Conservation (phyloP, 1,140 invertebrate genomes). For the Drosophila littoralis region DNA sequence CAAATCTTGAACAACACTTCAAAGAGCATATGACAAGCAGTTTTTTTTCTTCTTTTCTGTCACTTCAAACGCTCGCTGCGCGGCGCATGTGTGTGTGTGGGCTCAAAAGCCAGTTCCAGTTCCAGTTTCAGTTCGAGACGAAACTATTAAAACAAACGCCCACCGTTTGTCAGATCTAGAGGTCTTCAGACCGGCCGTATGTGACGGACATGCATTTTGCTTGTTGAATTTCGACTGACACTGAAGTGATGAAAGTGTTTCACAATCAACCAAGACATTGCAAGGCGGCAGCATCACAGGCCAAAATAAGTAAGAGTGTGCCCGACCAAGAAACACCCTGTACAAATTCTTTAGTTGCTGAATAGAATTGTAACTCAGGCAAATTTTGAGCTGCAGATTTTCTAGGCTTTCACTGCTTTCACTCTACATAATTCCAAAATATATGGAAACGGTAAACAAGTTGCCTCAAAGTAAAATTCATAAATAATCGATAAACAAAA, state of each 20-base stretch:
- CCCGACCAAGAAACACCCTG: neutral
- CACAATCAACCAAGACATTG: constrained; percentile 72
- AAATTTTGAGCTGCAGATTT: too few relatives aligned
- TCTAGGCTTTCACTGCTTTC: too few relatives aligned
- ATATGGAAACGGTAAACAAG: too few relatives aligned
- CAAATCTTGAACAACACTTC: constrained; percentile 24
- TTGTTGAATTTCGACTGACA: constrained; percentile 37
- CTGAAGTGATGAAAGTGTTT: constrained; percentile 79
- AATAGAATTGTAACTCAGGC: too few relatives aligned
- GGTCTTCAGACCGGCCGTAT: constrained; percentile 34
- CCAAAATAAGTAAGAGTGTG: neutral
- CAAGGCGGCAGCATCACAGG: constrained; percentile 70
- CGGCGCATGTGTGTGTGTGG: constrained; percentile 57
- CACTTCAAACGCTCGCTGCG: constrained; percentile 39
- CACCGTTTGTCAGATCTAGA: constrained; percentile 55
- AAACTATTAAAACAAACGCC: constrained; percentile 78
- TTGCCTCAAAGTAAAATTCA: too few relatives aligned
- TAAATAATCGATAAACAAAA: too few relatives aligned
- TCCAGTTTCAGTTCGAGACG: constrained; percentile 50
- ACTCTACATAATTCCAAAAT: too few relatives aligned
- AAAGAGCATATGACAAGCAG: constrained; percentile 34
- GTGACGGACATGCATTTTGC: constrained; percentile 65
- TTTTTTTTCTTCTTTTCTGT: constrained; percentile 15
- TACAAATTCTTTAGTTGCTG: neutral
- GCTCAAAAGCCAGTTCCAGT: constrained; percentile 55